Conservation (phyloP, 2,113 vertebrate genomes). For the Nesogale talazaci region DNA sequence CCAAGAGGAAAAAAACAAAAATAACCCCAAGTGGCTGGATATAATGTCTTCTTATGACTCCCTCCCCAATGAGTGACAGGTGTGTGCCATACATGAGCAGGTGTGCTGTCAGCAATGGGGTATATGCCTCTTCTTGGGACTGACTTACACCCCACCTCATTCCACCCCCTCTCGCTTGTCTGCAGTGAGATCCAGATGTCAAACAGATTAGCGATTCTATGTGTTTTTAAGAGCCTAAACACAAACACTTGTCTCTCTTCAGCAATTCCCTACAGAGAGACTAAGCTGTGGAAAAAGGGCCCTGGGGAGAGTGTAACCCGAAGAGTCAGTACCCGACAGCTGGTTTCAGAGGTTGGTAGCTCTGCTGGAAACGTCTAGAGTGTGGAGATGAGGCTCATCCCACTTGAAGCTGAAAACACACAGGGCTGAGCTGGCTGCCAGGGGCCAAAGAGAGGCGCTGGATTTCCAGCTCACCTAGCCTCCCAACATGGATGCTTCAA, state of each 20-base stretch:
- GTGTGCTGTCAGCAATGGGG: conserved; percentile 82
- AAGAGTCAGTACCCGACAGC: conserved; percentile 68
- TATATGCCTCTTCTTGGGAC: conserved; percentile 76
- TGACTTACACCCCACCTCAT: conserved; percentile 73
- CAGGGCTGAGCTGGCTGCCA: conserved; percentile 66
- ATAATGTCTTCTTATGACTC: conserved; percentile 78
- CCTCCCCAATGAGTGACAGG: conserved; percentile 71
- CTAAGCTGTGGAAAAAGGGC: conserved; percentile 52
- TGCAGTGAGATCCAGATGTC: conserved; percentile 81
- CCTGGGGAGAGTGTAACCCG: not conserved
- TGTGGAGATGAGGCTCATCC: conserved; percentile 66
- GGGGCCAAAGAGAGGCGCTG: conserved; percentile 59
- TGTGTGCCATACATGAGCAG: conserved; percentile 83
- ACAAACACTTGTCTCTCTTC: conserved; percentile 53
- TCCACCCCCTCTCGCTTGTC: conserved; percentile 68
- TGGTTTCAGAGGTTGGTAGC: conserved; percentile 62
- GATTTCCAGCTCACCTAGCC: not conserved
- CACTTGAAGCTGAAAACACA: conserved; percentile 62
- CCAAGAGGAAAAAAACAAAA: conserved; percentile 67
- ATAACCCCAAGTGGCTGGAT: not conserved
- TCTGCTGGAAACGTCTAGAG: conserved; percentile 78
- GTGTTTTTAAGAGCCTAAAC: conserved; percentile 31
- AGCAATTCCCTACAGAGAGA: conserved; percentile 60
- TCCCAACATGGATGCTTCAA: not conserved
- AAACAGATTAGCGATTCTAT: conserved; percentile 80